Conservation (phyloP, 1,140 invertebrate genomes). For the Gyrodactylus salaris region DNA sequence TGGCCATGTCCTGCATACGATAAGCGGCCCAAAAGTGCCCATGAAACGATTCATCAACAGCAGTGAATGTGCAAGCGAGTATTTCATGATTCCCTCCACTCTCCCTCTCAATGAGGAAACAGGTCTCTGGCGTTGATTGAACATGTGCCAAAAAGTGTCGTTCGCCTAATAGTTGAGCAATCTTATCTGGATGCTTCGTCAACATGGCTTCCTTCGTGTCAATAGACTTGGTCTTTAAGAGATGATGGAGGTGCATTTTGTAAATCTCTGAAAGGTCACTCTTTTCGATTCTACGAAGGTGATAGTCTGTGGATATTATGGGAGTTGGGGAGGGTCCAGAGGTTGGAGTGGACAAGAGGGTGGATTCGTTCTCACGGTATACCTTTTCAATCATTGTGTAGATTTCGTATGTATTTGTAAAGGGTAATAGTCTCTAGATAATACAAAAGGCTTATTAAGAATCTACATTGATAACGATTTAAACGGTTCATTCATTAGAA, state of each 20-base stretch:
- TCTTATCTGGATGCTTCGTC: neutral
- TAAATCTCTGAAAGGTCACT: neutral
- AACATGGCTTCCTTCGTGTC: neutral
- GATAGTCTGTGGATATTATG: neutral
- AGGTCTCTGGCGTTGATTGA: neutral
- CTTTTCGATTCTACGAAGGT: neutral
- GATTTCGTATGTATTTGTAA: neutral
- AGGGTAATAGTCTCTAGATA: neutral
- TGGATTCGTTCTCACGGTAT: neutral
- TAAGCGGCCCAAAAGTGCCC: neutral
- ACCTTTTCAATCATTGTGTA: neutral
- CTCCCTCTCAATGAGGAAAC: neutral
- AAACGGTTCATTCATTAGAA: neutral
- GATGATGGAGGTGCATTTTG: neutral
- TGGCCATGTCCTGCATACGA: neutral
- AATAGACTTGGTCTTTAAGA: neutral
- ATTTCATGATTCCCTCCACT: neutral
- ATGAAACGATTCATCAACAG: neutral
- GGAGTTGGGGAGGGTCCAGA: neutral
- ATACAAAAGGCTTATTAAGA: neutral
- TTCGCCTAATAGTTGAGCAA: neutral
- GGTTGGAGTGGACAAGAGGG: neutral
- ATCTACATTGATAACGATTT: neutral
- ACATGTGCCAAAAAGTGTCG: neutral
- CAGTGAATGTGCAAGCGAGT: neutral